These are phyloP conservation scores for Melanerpes formicivorus DNA, from an alignment of 2,113 vertebrate species.

Conservation along the genomic window DNA sequence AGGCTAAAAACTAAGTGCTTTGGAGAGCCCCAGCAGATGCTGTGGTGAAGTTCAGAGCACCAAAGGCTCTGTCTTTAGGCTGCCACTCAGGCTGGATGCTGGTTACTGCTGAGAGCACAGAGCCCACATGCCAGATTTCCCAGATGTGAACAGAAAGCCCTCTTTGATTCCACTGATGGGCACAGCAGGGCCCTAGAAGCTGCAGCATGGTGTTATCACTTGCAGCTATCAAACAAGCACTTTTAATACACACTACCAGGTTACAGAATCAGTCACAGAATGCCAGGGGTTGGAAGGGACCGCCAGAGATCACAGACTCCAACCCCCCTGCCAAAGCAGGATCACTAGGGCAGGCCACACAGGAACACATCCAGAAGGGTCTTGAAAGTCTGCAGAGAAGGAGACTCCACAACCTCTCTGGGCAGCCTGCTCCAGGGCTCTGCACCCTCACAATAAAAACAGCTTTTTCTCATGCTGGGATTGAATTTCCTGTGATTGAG, in stretches of 20 bases:
- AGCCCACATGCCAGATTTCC: background rate
- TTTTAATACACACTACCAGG: background rate
- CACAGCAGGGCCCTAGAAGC: background rate
- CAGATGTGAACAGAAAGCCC: background rate
- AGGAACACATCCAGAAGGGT: too few species aligned
- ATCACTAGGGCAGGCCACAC: too few species aligned
- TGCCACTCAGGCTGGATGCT: background rate
- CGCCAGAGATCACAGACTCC: too few species aligned
- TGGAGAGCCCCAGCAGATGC: background rate
- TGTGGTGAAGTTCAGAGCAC: background rate
- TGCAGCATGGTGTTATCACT: background rate
- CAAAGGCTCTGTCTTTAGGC: background rate
- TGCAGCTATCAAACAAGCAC: background rate
- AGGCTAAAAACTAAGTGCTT: background rate
- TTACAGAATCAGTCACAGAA: too few species aligned
- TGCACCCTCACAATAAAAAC: too few species aligned
- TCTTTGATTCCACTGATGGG: background rate
- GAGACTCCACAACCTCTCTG: too few species aligned
- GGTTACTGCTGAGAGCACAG: rapidly evolving
- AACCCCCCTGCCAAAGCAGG: too few species aligned
- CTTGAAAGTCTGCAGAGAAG: too few species aligned
- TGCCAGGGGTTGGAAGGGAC: too few species aligned
- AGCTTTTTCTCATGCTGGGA: too few species aligned
- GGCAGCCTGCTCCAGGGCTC: too few species aligned
- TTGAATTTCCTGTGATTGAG: too few species aligned